A percentile compares a stretch with the other conserved stretches of the same genome.
Evolutionary conservation across 2,113 vertebrate genomes (phyloP).

Genomic region (Isurus oxyrinchus): DNA sequence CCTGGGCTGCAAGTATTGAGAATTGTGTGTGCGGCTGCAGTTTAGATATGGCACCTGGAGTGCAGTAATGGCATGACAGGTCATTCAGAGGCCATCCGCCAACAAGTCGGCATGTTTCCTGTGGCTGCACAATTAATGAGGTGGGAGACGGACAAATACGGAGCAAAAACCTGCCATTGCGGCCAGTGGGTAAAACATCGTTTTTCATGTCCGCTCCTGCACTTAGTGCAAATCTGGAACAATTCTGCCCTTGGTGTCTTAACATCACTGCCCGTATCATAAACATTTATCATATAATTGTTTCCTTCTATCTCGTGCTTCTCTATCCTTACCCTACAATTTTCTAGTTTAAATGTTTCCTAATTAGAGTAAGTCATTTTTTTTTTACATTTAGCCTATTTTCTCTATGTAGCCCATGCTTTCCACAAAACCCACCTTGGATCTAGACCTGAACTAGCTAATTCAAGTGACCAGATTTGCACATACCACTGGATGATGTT

Average conservation of each 20-base stretch:
- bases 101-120: no score
- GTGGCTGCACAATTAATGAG: no score
- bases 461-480: not conserved
- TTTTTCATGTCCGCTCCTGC: no score
- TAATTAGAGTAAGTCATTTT: not conserved
- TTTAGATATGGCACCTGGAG: no score
- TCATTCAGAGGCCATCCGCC: no score
- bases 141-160: no score
- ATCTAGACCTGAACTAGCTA: not conserved
- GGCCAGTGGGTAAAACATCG: no score
- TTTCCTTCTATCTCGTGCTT: not conserved
- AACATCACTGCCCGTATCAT: not conserved
- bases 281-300: not conserved
- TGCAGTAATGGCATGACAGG: no score
- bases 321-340: not conserved
- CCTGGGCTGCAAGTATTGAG: no score
- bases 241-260: not conserved
- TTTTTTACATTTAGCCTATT: not conserved
- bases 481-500: not conserved
- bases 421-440: not conserved
- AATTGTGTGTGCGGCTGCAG: no score
- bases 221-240: no score
- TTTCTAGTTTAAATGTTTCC: not conserved
- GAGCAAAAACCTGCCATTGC: no score
- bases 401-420: not conserved